Base-by-base conservation (phyloP, 2,888 invertebrate species). In the Fragum fragum region DNA sequence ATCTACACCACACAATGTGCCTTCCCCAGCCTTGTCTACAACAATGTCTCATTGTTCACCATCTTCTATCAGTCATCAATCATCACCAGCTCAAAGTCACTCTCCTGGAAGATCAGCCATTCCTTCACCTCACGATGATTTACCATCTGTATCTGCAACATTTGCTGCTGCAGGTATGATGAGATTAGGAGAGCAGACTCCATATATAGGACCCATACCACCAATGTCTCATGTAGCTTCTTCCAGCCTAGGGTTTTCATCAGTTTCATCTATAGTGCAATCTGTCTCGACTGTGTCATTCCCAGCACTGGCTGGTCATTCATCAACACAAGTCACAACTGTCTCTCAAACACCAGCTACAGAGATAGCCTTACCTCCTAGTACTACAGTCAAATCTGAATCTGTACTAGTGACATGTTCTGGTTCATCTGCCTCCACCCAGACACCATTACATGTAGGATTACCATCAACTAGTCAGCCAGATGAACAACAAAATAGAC, bases 81-180 rank as follows among this genome's bases (percentile, higher is more conserved):
- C 75, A 23, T 81, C 85, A 14, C 81, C 81, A 21, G 81, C 57
- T 18, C 77, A 77, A 47, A 55, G 76, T 29, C 74, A 69, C 21
- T 70, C 69, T 14, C 80, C 70, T 18, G 73, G 28, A 18, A 66
- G 52, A n/a, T 26, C 68, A 7, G 18, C 63, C 11, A 23, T 53
- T 14, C 26, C 70, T 2, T 71, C 74, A 26, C 57, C 71, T 36
- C 57, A 76, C 18, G 73, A 79, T 66, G 82, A 85, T 21, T 72
- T 83, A n/a, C 87, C 85, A 16, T 85, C 87, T 36, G 87, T 85
- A n/a, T 85, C 87, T 7, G 83, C 81, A 23, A 78, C 85, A 11
- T 85, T 85, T 81, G 83, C 87, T 47, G 83, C 87, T 14, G 87
- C 81, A 16, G 85, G 87, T 29, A 83, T 81, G 79, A 80, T 76